A percentile compares a stretch with the other conserved stretches of the same genome.
phyloP scores from a whole-genome alignment of 2,888 invertebrate species.

The Chironomus riparius region DNA sequence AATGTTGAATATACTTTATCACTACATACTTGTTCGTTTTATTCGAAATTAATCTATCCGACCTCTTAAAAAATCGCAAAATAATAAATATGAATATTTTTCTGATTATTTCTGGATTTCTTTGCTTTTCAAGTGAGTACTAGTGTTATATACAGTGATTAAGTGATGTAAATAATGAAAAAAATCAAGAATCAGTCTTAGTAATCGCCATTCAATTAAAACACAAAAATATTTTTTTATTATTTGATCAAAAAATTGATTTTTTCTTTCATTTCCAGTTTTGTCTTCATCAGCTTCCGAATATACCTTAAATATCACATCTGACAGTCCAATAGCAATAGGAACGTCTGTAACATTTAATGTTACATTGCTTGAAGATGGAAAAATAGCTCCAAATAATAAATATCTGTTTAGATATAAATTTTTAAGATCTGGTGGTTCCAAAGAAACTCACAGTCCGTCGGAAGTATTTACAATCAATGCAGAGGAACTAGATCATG shows the following conservation, averaged over 20 bases:
- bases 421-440: not conserved
- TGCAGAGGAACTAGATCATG: not conserved
- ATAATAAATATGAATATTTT: not conserved
- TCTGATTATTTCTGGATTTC: not conserved
- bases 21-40: too few relatives aligned
- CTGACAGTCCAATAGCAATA: not conserved
- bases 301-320: not conserved
- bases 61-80: not conserved
- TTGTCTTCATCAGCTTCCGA: not conserved
- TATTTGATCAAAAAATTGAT: not conserved
- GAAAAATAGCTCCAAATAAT: not conserved
- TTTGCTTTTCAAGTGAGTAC: not conserved
- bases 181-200: not conserved
- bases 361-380: not conserved
- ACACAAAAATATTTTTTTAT: not conserved
- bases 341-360: constrained; percentile 1
- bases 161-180: not conserved
- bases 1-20: too few relatives aligned
- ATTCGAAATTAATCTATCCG: too few relatives aligned
- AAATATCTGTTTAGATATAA: not conserved
- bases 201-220: not conserved
- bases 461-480: not conserved
- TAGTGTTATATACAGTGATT: not conserved
- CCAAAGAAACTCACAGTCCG: not conserved
- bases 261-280: not conserved